Evolutionary conservation across 1,140 invertebrate species (phyloP).

Genomic region (Trichonephila inaurata): DNA sequence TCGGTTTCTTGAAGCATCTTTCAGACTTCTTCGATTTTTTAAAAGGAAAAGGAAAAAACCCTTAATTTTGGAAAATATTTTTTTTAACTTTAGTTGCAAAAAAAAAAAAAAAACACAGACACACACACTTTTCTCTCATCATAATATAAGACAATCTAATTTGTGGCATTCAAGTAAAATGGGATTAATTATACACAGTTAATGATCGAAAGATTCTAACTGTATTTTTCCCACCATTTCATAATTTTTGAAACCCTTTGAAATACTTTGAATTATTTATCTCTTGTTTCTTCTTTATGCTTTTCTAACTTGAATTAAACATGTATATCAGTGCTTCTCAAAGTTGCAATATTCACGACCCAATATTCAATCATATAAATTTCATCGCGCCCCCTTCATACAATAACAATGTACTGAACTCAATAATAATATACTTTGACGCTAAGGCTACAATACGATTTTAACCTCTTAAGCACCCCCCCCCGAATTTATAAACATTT

Average conservation of each 20-base stretch:
- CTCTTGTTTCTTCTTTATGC: background rate
- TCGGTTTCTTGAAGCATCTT: background rate
- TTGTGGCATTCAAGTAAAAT: background rate
- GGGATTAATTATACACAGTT: background rate
- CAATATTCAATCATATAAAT: too few species aligned
- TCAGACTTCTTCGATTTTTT: background rate
- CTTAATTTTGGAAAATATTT: background rate
- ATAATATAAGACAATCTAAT: background rate
- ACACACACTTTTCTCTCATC: background rate
- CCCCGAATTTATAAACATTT: too few species aligned
- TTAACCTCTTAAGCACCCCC: too few species aligned
- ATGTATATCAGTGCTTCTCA: too few species aligned
- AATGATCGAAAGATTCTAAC: background rate
- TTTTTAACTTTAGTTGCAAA: background rate
- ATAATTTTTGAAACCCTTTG: background rate
- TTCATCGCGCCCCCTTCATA: too few species aligned
- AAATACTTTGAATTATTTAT: background rate
- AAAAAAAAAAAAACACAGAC: too few species aligned
- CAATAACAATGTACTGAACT: too few species aligned
- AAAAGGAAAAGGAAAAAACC: background rate
- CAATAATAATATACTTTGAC: too few species aligned
- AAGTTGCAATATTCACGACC: too few species aligned
- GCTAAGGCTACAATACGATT: too few species aligned
- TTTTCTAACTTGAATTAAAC: background rate
- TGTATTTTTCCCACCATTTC: background rate